These are phyloP conservation scores for Amazona guildingii DNA, from an alignment of 2,113 vertebrate genomes.

Conservation along the genomic window DNA sequence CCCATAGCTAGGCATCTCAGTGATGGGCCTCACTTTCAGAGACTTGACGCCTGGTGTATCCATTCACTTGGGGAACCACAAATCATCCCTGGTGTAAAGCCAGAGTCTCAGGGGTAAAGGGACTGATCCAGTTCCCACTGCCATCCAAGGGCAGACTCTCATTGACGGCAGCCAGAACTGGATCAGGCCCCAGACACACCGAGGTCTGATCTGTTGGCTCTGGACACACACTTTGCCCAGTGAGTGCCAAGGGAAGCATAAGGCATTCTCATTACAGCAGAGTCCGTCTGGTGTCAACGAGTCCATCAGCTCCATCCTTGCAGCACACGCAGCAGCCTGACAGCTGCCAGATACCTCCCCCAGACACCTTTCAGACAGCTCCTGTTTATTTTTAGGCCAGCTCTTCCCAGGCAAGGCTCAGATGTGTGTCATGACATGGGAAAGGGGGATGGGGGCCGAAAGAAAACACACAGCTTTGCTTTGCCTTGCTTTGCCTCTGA, in stretches of 20 bases:
- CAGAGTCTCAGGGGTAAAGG: background rate
- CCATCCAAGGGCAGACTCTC: conserved; percentile 38
- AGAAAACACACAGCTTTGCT: background rate
- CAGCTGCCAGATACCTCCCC: conserved; percentile 61
- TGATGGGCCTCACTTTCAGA: background rate
- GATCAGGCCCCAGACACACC: background rate
- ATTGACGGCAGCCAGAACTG: background rate
- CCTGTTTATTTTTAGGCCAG: conserved; percentile 67
- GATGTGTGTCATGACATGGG: background rate
- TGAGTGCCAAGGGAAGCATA: conserved; percentile 44
- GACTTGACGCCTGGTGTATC: background rate
- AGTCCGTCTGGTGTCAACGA: conserved; percentile 19
- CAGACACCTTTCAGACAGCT: conserved; percentile 65
- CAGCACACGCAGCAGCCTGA: conserved; percentile 29
- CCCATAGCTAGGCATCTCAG: background rate
- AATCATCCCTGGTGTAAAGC: background rate
- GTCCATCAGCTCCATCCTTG: conserved; percentile 42
- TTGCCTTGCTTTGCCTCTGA: background rate
- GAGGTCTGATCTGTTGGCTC: background rate
- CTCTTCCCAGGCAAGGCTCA: conserved; percentile 29
- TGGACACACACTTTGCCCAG: conserved; percentile 3
- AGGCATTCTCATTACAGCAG: conserved; percentile 8
- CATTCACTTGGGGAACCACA: background rate
- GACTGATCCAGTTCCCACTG: background rate
- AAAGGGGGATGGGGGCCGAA: background rate